Percentiles rank a stretch among this genome's conserved stretches.
These are phyloP conservation scores for Stenchaetothrips biformis DNA, from an alignment of 2,888 invertebrate species.

Conservation along the genomic window DNA sequence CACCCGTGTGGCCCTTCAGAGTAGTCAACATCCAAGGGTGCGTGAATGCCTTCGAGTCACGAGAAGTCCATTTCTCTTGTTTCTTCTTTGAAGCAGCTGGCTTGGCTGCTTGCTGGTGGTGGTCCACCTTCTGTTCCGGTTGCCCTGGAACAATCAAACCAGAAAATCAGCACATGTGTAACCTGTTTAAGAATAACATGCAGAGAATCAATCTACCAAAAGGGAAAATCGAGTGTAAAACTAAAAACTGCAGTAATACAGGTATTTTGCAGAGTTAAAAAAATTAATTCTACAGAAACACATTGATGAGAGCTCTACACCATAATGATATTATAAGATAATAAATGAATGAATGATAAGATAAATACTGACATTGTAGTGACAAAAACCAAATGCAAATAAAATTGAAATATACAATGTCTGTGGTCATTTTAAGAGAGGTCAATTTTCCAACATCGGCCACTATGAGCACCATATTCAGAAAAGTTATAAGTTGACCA, in stretches of 20 bases:
- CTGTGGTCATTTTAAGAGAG: no score
- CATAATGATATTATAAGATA: no score
- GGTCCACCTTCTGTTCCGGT: background rate
- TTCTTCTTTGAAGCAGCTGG: slow-evolving; percentile 48
- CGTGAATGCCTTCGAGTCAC: slow-evolving; percentile 51
- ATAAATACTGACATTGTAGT: no score
- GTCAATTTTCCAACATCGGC: no score
- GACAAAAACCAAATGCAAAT: no score
- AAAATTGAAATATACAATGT: no score
- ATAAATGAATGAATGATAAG: no score
- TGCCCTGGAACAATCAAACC: background rate
- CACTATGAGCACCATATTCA: no score
- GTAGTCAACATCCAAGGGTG: slow-evolving; percentile 77
- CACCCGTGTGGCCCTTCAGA: slow-evolving; percentile 75
- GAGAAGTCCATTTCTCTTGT: slow-evolving; percentile 39
- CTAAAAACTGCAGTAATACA: background rate
- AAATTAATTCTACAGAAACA: no score
- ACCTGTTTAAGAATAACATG: background rate
- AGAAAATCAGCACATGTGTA: background rate
- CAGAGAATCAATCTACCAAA: no score
- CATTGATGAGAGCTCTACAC: no score
- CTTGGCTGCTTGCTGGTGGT: slow-evolving; percentile 25
- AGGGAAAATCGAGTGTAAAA: background rate
- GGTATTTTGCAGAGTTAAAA: background rate
- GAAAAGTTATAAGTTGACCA: no score